Conservation (phyloP, 2,113 vertebrate genomes). For the Calonectris borealis region DNA sequence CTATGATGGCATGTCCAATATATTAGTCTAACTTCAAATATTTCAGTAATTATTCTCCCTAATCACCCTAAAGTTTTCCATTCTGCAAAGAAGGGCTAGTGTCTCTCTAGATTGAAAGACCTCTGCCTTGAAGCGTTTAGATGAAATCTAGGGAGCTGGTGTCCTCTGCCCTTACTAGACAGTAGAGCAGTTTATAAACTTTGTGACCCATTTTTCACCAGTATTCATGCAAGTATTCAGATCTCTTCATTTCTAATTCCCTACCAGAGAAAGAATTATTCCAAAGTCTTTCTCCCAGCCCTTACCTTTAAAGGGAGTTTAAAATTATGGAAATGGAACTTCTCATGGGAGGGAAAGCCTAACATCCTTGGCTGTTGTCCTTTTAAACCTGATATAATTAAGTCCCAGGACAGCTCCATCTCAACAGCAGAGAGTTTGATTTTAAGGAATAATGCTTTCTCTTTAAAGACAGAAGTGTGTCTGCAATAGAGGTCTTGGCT, state of each 20-base stretch:
- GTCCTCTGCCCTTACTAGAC: background rate
- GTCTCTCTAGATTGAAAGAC: background rate
- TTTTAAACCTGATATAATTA: conserved; percentile 9
- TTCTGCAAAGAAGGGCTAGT: background rate
- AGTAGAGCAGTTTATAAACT: background rate
- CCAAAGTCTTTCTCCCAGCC: background rate
- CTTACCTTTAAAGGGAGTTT: background rate
- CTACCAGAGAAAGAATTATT: background rate
- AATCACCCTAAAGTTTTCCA: background rate
- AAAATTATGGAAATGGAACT: background rate
- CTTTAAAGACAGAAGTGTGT: background rate
- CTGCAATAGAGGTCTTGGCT: background rate
- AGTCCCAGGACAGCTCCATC: background rate
- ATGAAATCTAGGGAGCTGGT: background rate
- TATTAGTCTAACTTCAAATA: background rate
- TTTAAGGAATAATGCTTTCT: background rate
- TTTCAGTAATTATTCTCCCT: background rate
- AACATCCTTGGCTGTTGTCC: background rate
- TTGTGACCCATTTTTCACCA: background rate
- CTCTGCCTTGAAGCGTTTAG: background rate
- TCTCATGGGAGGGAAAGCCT: background rate
- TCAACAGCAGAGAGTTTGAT: background rate
- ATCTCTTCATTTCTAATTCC: background rate
- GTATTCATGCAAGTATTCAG: background rate
- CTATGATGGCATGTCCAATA: background rate